Base-by-base conservation (phyloP, 2,888 invertebrate species). In the Xylota segnis region DNA sequence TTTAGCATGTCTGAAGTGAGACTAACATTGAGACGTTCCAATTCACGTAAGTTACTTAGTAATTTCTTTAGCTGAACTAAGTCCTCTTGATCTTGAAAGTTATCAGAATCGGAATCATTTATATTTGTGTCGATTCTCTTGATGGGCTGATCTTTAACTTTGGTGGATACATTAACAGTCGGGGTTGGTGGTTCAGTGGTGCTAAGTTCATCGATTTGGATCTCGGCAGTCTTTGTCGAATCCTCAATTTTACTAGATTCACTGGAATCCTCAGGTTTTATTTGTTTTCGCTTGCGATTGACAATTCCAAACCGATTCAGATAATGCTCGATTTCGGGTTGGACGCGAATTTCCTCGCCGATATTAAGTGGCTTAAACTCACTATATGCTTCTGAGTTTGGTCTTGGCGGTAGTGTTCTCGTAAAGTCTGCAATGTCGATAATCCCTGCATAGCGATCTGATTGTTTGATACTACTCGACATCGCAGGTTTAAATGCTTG, bases 11-110 rank as follows among this genome's bases (percentile, higher is more conserved):
- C 92, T 37, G 91, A 91, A 1, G 92, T 92, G 2, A 91, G 91
- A 43, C 88, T 89, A 2, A 90, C 89, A 75, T 91, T 90, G 7
- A 91, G 74, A 0, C 90, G 89, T 56, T 91, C 91, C 18, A 91
- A 58, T 56, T 91, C 91, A 27, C 89, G 90, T 1, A 94, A 91
- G 43, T 94, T 93, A n/a, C 92, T 91, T 27, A 94, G 88, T 4
- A 94, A 88, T 87, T 93, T 92, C 47, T 92, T 92, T 18, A 94
- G 88, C 87, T 93, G 93, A 4, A 92, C 89, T 1, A 93, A 91
- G 88, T 95, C 94, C 16, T 93, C 93, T 40, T 94, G 92, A 43
- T 93, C 91, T 0, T 82, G 87, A 0, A 43, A 34, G 2, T 65
- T 47, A 5, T 72, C 40, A 0, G 79, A 37, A 32, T 59, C 27